Conservation (phyloP, 2,113 vertebrate genomes). For the Catharus minimus region DNA sequence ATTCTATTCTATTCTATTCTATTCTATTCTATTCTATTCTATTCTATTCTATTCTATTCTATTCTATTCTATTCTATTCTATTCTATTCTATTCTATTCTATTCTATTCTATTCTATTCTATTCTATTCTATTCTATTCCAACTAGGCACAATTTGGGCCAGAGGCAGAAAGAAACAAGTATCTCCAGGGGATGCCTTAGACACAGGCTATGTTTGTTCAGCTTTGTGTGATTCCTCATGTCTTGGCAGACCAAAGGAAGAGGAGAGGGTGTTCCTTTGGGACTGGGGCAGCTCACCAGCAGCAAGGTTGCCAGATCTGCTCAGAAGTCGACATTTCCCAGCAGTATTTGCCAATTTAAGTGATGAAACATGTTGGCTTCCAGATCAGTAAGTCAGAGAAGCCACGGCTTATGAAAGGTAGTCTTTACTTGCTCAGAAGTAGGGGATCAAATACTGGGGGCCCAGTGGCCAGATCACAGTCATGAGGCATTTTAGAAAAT, state of each 20-base stretch:
- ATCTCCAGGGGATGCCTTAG: neutral
- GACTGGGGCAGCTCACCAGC: neutral
- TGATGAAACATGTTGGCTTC: neutral
- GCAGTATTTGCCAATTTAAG: neutral
- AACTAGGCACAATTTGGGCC: neutral
- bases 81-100: neutral
- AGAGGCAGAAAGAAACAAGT: neutral
- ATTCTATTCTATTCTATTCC: neutral
- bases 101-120: neutral
- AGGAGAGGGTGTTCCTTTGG: neutral
- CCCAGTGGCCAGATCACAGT: neutral
- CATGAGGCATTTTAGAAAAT: neutral
- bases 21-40: neutral
- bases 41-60: neutral
- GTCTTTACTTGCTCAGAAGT: neutral
- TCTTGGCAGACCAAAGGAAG: neutral
- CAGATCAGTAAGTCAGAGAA: neutral
- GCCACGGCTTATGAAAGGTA: neutral
- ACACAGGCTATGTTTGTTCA: neutral
- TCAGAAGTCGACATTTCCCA: neutral
- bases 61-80: neutral
- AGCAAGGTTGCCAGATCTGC: neutral
- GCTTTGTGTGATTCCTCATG: neutral
- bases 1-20: neutral
- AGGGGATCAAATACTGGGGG: neutral